A percentile compares a stretch with the other conserved stretches of the same genome.
Evolutionary conservation across 2,888 invertebrate genomes (phyloP).

Genomic region (Spodoptera picta): DNA sequence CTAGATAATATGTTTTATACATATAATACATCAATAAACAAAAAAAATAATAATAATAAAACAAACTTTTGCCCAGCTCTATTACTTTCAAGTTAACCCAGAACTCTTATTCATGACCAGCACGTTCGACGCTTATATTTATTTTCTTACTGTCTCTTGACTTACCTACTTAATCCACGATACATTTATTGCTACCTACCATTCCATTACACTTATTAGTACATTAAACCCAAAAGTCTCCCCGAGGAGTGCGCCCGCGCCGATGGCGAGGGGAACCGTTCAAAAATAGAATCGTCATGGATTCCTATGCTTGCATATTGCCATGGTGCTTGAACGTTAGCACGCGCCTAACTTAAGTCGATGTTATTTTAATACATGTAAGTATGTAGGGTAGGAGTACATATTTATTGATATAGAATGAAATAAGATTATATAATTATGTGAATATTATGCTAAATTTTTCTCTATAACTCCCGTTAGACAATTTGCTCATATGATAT

Average conservation of each 20-base stretch:
- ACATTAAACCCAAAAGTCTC: slow-evolving; percentile 77
- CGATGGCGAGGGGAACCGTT: slow-evolving; percentile 72
- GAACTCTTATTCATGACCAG: too few species aligned
- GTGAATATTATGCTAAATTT: not conserved
- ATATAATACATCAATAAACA: too few species aligned
- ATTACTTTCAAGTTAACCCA: too few species aligned
- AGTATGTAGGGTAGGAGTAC: not conserved
- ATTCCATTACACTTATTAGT: slow-evolving; percentile 61
- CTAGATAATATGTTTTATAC: too few species aligned
- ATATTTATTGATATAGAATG: not conserved
- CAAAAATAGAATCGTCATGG: slow-evolving; percentile 80
- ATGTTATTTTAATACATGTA: slow-evolving; percentile 25
- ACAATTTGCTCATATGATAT: too few species aligned
- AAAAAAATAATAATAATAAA: too few species aligned
- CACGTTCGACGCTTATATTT: too few species aligned
- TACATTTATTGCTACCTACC: slow-evolving; percentile 17
- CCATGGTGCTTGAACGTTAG: slow-evolving; percentile 60
- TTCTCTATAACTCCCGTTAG: not conserved
- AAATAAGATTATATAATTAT: too few species aligned
- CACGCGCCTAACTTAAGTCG: slow-evolving; percentile 62
- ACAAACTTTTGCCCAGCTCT: too few species aligned
- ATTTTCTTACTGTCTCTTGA: too few species aligned
- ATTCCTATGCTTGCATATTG: slow-evolving; percentile 70
- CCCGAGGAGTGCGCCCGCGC: slow-evolving; percentile 72
- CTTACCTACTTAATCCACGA: too few species aligned